Evolutionary conservation across 1,140 invertebrate species (phyloP).

Genomic region (Drosophila ironensis): DNA sequence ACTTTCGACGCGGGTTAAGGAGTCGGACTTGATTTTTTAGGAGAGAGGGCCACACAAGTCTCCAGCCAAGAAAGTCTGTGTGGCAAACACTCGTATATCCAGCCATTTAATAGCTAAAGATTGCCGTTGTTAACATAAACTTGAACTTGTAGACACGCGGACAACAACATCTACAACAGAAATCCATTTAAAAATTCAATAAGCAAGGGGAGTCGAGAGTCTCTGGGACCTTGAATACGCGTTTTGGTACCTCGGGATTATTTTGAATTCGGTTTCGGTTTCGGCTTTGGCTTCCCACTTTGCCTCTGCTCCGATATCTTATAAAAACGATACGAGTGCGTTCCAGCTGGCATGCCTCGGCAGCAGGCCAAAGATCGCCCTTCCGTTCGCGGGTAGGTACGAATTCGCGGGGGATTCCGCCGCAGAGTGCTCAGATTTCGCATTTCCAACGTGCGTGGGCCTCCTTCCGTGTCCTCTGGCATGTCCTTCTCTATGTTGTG

Average conservation of each 20-base stretch:
- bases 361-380: conserved; percentile 32
- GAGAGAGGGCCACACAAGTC: conserved; percentile 18
- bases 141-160: conserved; percentile 68
- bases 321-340: conserved; percentile 70
- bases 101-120: conserved; percentile 70
- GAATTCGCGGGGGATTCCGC: conserved; percentile 52
- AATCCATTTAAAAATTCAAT: conserved; percentile 62
- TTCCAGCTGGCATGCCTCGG: conserved; percentile 39
- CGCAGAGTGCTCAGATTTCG: conserved; percentile 54
- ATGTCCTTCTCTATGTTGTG: conserved; percentile 4
- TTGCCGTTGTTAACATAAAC: conserved; percentile 72
- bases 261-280: neutral
- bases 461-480: neutral
- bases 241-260: neutral
- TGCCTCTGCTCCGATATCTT: conserved; percentile 17
- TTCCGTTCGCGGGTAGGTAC: conserved; percentile 28
- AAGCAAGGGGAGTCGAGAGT: neutral
- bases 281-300: conserved; percentile 47
- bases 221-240: neutral
- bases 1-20: neutral
- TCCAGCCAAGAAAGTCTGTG: conserved; percentile 15
- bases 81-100: conserved; percentile 46
- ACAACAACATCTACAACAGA: conserved; percentile 61
- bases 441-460: conserved; percentile 50
- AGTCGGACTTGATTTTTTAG: conserved; percentile 7